phyloP scores from a whole-genome alignment of 2,113 vertebrate species.

The Phrynosoma blainvillii region DNA sequence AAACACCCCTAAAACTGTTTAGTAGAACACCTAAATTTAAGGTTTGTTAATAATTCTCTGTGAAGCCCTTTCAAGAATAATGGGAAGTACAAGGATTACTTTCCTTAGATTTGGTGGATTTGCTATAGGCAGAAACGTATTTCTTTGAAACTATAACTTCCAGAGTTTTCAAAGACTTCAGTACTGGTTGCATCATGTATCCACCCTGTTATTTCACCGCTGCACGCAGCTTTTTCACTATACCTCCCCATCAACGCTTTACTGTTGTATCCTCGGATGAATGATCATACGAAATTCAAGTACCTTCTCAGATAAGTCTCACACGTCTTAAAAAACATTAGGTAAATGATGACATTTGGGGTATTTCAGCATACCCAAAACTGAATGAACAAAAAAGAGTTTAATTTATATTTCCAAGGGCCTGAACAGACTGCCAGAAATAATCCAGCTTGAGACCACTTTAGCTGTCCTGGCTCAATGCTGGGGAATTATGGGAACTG shows the following conservation, averaged over 20 bases:
- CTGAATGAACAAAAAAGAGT: background rate
- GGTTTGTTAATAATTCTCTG: background rate
- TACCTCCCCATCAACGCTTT: slow-evolving; percentile 28
- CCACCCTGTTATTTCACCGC: slow-evolving; percentile 42
- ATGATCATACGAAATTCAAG: slow-evolving; percentile 9
- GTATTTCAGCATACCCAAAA: slow-evolving; percentile 47
- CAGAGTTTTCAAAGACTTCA: background rate
- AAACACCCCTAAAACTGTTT: slow-evolving; percentile 6
- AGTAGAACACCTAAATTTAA: slow-evolving; percentile 17
- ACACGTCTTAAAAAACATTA: background rate
- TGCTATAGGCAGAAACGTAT: slow-evolving; percentile 51
- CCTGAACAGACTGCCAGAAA: slow-evolving; percentile 19
- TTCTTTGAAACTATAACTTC: slow-evolving; percentile 9
- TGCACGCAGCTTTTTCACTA: slow-evolving; percentile 43
- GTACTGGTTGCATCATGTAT: slow-evolving; percentile 41
- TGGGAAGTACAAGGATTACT: slow-evolving; percentile 42
- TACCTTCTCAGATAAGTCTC: background rate
- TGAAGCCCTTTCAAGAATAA: slow-evolving; percentile 56
- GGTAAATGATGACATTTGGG: background rate
- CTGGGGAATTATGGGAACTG: no score
- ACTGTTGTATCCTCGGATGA: slow-evolving; percentile 41
- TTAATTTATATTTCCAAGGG: background rate
- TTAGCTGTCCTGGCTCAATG: no score
- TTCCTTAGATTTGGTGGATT: slow-evolving; percentile 24
- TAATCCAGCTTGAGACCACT: no score